These are phyloP conservation scores for Podarcis raffonei DNA, from an alignment of 2,113 vertebrate genomes.

Conservation along the genomic window DNA sequence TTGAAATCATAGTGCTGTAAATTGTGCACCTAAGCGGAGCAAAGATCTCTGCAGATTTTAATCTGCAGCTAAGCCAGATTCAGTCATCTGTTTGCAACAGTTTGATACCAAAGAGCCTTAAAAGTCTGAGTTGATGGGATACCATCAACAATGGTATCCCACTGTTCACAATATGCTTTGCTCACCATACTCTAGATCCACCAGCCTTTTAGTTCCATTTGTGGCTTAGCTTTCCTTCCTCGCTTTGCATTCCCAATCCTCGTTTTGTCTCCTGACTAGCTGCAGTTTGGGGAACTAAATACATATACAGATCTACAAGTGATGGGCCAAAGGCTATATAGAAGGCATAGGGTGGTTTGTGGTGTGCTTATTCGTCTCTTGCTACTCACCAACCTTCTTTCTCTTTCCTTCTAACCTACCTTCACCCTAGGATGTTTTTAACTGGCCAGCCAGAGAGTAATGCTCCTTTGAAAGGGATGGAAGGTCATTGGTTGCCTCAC, in stretches of 20 bases:
- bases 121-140: not conserved
- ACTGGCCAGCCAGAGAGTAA: not conserved
- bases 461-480: not conserved
- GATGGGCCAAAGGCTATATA: not conserved
- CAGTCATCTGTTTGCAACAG: not conserved
- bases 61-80: no score
- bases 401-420: not conserved
- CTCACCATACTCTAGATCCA: not conserved
- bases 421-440: not conserved
- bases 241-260: not conserved
- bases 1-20: not conserved
- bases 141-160: no score
- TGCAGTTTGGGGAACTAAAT: not conserved
- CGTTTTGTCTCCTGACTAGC: not conserved
- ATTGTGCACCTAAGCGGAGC: conserved; percentile 34
- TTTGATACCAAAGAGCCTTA: not conserved
- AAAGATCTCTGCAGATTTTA: conserved; percentile 12
- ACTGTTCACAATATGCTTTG: not conserved
- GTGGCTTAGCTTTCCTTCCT: not conserved
- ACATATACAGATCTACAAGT: not conserved
- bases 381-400: not conserved
- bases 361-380: not conserved
- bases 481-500: not conserved
- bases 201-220: not conserved
- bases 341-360: not conserved